Evolutionary conservation across 2,113 vertebrate species (phyloP).

Genomic region (Channa argus): DNA sequence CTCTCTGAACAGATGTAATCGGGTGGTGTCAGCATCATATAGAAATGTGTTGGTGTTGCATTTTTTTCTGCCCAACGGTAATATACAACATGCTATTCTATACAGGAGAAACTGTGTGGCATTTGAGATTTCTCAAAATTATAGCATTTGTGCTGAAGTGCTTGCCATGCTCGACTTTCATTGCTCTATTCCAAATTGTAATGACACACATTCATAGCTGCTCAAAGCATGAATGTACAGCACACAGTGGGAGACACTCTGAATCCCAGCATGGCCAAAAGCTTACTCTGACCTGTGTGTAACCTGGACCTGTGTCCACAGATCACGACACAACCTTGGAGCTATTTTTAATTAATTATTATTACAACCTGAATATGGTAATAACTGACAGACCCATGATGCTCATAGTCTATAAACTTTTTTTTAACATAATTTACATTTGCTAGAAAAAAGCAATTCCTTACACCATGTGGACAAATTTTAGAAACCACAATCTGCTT

Average conservation of each 20-base stretch:
- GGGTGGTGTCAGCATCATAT: slow-evolving; percentile 65
- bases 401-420: not conserved
- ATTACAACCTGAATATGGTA: not conserved
- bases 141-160: slow-evolving; percentile 35
- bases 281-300: slow-evolving; percentile 20
- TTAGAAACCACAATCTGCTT: slow-evolving; percentile 37
- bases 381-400: too few species aligned
- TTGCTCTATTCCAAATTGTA: slow-evolving; percentile 29
- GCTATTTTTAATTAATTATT: not conserved
- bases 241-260: slow-evolving; percentile 11
- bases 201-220: slow-evolving; percentile 19
- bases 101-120: slow-evolving; percentile 21
- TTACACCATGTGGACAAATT: not conserved
- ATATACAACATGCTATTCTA: slow-evolving; percentile 19
- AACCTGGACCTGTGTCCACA: not conserved
- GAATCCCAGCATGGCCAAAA: slow-evolving; percentile 15
- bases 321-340: not conserved
- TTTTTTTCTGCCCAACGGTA: slow-evolving; percentile 56
- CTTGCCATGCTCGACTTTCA: slow-evolving; percentile 20
- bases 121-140: slow-evolving; percentile 37
- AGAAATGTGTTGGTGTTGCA: slow-evolving; percentile 67
- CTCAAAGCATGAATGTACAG: slow-evolving; percentile 6
- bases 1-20: slow-evolving; percentile 64
- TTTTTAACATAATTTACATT: not conserved
- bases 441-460: not conserved